A percentile compares a stretch with the other conserved stretches of the same genome.
phyloP scores from a whole-genome alignment of 2,888 invertebrate species.

The Drosophila algonquin region DNA sequence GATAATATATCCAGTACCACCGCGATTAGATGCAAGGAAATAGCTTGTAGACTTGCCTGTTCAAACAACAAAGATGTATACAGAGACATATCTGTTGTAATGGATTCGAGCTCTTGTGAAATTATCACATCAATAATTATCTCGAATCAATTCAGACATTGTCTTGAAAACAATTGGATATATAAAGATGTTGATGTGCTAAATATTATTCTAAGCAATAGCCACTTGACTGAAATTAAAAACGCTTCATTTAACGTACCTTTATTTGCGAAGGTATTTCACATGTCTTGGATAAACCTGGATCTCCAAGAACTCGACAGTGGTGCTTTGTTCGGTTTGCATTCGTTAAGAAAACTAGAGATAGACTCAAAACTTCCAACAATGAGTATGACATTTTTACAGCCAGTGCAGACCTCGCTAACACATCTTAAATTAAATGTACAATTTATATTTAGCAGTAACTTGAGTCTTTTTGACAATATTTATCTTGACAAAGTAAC shows the following conservation, averaged over 20 bases:
- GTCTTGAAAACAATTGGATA: conserved; percentile 57
- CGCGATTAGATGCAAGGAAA: conserved; percentile 32
- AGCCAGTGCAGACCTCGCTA: conserved; percentile 77
- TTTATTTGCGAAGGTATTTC: conserved; percentile 66
- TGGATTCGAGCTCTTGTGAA: conserved; percentile 39
- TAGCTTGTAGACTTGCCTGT: conserved; percentile 45
- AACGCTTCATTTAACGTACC: conserved; percentile 73
- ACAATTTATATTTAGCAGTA: conserved; percentile 50
- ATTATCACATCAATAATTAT: conserved; percentile 35
- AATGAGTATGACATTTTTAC: conserved; percentile 71
- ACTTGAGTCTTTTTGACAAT: conserved; percentile 66
- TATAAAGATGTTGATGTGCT: conserved; percentile 43
- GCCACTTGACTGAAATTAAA: conserved; percentile 54
- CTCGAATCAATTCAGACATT: conserved; percentile 10
- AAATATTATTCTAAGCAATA: conserved; percentile 57
- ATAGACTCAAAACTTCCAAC: conserved; percentile 56
- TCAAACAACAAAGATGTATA: conserved; percentile 32
- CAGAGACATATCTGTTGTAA: conserved; percentile 18
- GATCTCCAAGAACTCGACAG: conserved; percentile 56
- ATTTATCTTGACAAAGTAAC: conserved; percentile 59
- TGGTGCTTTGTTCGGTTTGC: conserved; percentile 75
- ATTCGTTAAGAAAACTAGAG: conserved; percentile 63
- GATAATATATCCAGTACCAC: neutral
- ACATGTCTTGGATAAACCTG: conserved; percentile 54
- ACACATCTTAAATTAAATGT: conserved; percentile 64